phyloP scores from a whole-genome alignment of 2,797 vertebrate genomes.

The Eleutherodactylus coqui region DNA sequence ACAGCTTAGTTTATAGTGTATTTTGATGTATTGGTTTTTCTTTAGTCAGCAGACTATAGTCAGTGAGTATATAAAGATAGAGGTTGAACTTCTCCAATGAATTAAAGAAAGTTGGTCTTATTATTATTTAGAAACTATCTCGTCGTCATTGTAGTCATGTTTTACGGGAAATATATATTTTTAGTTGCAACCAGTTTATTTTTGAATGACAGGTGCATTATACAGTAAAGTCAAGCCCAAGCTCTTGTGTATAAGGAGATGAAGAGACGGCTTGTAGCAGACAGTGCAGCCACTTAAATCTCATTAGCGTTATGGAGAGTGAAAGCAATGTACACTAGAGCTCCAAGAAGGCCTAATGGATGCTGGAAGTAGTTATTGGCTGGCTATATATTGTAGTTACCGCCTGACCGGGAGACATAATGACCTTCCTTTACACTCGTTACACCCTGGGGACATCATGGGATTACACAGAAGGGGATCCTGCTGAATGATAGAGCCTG shows the following conservation, averaged over 20 bases:
- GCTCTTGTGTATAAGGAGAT: neutral
- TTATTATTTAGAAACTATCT: neutral
- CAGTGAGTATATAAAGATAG: neutral
- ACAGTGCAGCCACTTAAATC: slow-evolving; percentile 33
- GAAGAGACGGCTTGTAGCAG: neutral
- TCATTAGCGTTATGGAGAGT: neutral
- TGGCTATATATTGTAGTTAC: neutral
- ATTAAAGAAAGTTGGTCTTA: neutral
- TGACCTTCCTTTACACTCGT: neutral
- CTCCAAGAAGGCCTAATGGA: neutral
- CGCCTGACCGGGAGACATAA: neutral
- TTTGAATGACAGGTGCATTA: slow-evolving; percentile 25
- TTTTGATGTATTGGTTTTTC: neutral
- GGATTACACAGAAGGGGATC: slow-evolving; percentile 30
- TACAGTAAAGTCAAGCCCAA: slow-evolving; percentile 17
- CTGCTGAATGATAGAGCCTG: slow-evolving; percentile 12
- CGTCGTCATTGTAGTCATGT: neutral
- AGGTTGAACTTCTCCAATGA: neutral
- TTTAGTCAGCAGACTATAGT: neutral
- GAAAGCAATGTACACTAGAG: neutral
- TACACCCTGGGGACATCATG: slow-evolving; percentile 22
- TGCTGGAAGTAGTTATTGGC: neutral
- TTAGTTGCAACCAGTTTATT: neutral
- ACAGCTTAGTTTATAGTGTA: neutral
- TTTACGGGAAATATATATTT: neutral